Evolutionary conservation across 2,113 vertebrate species (phyloP).

Genomic region (Hepsetus odoe): DNA sequence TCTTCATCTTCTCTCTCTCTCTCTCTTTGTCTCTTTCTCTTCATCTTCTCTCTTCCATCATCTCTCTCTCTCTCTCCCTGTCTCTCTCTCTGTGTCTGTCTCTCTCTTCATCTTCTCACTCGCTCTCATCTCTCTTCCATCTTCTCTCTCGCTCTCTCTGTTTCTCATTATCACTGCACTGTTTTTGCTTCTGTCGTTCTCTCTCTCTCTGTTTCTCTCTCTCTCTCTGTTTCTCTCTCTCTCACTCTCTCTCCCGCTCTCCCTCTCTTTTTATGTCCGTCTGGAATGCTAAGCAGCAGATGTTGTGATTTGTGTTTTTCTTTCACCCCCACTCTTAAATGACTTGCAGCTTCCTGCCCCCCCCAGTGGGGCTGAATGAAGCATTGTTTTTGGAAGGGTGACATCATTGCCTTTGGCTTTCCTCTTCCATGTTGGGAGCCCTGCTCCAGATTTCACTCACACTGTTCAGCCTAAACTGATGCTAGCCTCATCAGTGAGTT

Average conservation of each 20-base stretch:
- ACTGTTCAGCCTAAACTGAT: conserved; percentile 38
- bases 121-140: not conserved
- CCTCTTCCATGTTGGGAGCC: conserved; percentile 67
- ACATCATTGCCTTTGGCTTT: conserved; percentile 79
- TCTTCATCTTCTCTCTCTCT: conserved; percentile 20
- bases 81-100: not conserved
- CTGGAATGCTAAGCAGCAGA: conserved; percentile 66
- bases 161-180: not conserved
- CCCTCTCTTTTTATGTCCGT: conserved; percentile 29
- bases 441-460: conserved; percentile 50
- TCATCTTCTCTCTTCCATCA: too few species aligned
- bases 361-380: conserved; percentile 73
- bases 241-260: conserved; percentile 27
- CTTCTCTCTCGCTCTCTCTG: conserved; percentile 11
- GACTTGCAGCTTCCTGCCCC: conserved; percentile 74
- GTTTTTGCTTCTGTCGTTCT: not conserved
- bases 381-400: conserved; percentile 76
- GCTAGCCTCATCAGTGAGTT: conserved; percentile 32
- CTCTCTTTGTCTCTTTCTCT: conserved; percentile 26
- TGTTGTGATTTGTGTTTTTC: conserved; percentile 74
- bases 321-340: conserved; percentile 56
- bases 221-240: conserved; percentile 12
- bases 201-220: conserved; percentile 27
- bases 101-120: not conserved
- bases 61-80: conserved; percentile 19